These are phyloP conservation scores for Pristionchus mayeri DNA, from an alignment of 2,888 invertebrate species.

Conservation along the genomic window DNA sequence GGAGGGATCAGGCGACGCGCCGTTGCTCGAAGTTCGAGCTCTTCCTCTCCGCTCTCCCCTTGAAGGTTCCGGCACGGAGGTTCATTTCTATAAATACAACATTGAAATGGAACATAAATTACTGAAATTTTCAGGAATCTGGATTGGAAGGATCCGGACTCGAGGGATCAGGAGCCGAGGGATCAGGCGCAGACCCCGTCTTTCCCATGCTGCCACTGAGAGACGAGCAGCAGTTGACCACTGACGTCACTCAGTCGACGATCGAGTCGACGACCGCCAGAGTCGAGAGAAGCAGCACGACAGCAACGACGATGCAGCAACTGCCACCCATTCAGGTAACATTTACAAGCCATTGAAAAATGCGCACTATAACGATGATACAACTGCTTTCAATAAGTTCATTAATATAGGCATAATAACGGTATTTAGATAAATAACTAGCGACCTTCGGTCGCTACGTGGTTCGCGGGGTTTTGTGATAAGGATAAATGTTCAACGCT, in stretches of 20 bases:
- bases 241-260: not conserved
- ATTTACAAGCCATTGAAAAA: too few species aligned
- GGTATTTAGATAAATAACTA: not conserved
- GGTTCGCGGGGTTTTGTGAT: too few species aligned
- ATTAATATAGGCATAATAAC: too few species aligned
- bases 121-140: too few species aligned
- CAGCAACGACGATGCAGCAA: not conserved
- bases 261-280: not conserved
- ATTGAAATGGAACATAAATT: too few species aligned
- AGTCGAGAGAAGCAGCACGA: not conserved
- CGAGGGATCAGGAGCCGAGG: not conserved
- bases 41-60: not conserved
- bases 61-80: constrained; percentile 18
- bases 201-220: not conserved
- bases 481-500: too few species aligned
- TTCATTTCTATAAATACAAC: not conserved
- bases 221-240: not conserved
- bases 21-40: not conserved
- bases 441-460: too few species aligned
- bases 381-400: too few species aligned
- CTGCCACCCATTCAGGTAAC: not conserved
- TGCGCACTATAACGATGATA: too few species aligned
- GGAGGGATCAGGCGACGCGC: too few species aligned
- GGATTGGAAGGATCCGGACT: constrained; percentile 22
- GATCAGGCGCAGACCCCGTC: not conserved